Percentiles rank a stretch among this genome's conserved stretches.
These are phyloP conservation scores for Columba livia DNA, from an alignment of 2,113 vertebrate genomes.

Conservation along the genomic window DNA sequence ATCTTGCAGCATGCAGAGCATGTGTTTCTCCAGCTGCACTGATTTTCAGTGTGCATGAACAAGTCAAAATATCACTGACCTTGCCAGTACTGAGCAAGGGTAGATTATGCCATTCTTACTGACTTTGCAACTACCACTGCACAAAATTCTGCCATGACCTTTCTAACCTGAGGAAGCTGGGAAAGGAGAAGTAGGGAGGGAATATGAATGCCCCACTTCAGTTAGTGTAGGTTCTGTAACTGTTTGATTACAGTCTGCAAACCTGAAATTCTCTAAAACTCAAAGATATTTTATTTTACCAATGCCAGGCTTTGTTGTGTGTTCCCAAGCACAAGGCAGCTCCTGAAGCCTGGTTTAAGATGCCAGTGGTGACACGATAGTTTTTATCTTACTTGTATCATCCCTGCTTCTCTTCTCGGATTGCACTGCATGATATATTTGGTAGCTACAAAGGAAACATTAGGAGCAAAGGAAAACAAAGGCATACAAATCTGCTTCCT, in stretches of 20 bases:
- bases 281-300: neutral
- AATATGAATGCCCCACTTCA: neutral
- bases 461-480: neutral
- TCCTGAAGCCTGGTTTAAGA: neutral
- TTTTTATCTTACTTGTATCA: rapidly evolving
- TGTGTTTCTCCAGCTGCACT: neutral
- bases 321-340: neutral
- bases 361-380: neutral
- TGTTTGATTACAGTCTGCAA: neutral
- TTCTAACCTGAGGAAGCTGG: neutral
- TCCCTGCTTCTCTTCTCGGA: neutral
- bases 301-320: neutral
- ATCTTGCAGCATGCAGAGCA: neutral
- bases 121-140: neutral
- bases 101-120: neutral
- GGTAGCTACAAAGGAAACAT: neutral
- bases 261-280: neutral
- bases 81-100: neutral
- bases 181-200: neutral
- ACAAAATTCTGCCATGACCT: neutral
- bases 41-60: neutral
- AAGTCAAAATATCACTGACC: neutral
- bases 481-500: neutral
- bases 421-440: neutral
- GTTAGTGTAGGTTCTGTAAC: neutral